Base-by-base conservation (phyloP, 2,113 vertebrate genomes). In the Gadus macrocephalus region DNA sequence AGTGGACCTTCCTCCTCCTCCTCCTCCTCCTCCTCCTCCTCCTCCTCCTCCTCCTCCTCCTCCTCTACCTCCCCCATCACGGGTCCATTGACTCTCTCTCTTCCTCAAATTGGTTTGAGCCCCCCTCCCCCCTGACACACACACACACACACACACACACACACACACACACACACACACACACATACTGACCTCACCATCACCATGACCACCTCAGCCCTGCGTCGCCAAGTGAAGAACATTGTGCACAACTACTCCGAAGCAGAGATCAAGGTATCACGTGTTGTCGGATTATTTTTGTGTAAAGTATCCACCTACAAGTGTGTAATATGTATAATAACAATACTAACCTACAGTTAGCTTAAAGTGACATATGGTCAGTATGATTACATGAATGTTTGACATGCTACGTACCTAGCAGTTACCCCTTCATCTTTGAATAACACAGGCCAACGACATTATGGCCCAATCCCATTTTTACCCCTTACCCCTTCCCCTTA, bases 181-280 rank as follows among this genome's bases (percentile, higher is more conserved):
- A 63, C 67, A 76, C 71, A 72, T 77, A 66, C 81, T 67, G 49
- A 76, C 27, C 75, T 63, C 73, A 77, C 67, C 76, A 58, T 85
- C 89, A 63, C 87, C 90, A 98, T 98, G 97, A 96, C 96, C 42
- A 98, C 97, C 64, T 97, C 96, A 0, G 95, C 96, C 0, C 88
- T 98, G 85, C 94, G 97, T 8, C 94, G 97, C 69, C 96, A 98
- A 88, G 94, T 98, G 79, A 99, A 99, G 83, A 99, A 99, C 84
- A 95, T 99, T 0, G 96, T 98, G 70, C 96, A 97, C 91, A 99
- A 98, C 87, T 99, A 98, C 83, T 96, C 97, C 0, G 96, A 98
- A 79, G 97, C 97, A 0, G 97, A 99, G 89, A 93, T 99, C 74
- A 99, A 98, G 86, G 97, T 98, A 82, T 68, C 42, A 20, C 19